Percentiles rank a stretch among this genome's conserved stretches.
phyloP scores from a whole-genome alignment of 2,888 invertebrate genomes.

The Polyploca ridens region DNA sequence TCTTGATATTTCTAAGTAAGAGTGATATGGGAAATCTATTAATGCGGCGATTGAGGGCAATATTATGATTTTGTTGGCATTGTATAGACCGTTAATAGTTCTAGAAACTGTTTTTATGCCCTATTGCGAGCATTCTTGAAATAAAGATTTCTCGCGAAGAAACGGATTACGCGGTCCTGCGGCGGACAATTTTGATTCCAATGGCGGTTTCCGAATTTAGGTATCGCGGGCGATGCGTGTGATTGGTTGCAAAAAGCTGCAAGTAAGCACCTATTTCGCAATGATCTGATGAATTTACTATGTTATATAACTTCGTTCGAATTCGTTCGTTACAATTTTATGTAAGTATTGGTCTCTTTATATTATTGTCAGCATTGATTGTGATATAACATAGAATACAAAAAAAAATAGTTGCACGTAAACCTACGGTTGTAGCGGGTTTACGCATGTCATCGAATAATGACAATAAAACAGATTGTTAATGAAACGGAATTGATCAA shows the following conservation, averaged over 20 bases:
- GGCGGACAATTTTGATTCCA: not conserved
- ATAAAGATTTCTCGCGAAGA: no score
- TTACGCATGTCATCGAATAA: slow-evolving; percentile 28
- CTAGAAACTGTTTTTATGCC: not conserved
- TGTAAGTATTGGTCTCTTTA: slow-evolving; percentile 1
- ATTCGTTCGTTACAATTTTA: not conserved
- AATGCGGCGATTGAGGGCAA: not conserved
- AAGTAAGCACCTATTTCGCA: not conserved
- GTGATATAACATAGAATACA: not conserved
- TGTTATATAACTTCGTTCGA: not conserved
- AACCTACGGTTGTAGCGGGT: not conserved
- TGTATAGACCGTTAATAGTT: not conserved
- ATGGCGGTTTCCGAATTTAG: not conserved
- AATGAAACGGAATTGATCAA: slow-evolving; percentile 34
- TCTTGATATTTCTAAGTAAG: no score
- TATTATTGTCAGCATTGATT: not conserved
- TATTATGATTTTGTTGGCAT: not conserved
- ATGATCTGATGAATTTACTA: slow-evolving; percentile 1
- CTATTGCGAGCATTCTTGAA: not conserved
- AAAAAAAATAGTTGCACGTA: not conserved
- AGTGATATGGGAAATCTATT: no score
- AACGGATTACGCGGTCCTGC: not conserved
- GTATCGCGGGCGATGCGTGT: not conserved
- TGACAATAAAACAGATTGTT: slow-evolving; percentile 38
- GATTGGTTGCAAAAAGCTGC: not conserved